Evolutionary conservation across 2,113 vertebrate genomes (phyloP).

Genomic region (Phalacrocorax brasilianus): DNA sequence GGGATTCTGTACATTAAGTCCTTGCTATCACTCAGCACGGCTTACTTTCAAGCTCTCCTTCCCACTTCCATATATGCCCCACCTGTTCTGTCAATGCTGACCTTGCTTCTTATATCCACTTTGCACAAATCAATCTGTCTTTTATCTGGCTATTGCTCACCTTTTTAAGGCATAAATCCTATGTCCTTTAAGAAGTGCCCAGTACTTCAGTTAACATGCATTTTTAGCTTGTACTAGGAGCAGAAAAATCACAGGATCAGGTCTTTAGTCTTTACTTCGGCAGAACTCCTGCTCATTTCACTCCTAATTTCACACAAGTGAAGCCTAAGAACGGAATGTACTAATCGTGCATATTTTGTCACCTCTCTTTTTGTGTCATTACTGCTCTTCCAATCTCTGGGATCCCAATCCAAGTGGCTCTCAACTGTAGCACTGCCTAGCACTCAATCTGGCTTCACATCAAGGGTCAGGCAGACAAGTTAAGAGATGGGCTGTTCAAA

Average conservation of each 20-base stretch:
- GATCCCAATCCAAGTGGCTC: conserved; percentile 48
- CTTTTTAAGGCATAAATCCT: conserved; percentile 10
- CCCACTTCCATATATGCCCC: neutral
- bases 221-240: conserved; percentile 33
- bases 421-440: conserved; percentile 41
- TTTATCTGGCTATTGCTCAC: conserved; percentile 6
- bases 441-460: conserved; percentile 61
- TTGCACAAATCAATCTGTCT: neutral
- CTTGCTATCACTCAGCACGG: neutral
- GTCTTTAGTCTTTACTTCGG: conserved; percentile 20
- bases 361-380: conserved; percentile 42
- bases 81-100: neutral
- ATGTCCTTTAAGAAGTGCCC: neutral
- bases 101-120: neutral
- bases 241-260: conserved; percentile 38
- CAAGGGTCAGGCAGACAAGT: conserved; percentile 59
- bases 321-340: conserved; percentile 59
- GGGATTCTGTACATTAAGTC: neutral
- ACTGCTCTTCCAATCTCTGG: conserved; percentile 51
- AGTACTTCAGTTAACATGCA: neutral
- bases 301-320: conserved; percentile 59
- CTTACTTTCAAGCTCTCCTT: conserved; percentile 1
- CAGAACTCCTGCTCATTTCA: conserved; percentile 44
- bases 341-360: conserved; percentile 65
- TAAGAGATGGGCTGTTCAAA: conserved; percentile 54